Conservation (phyloP, 2,113 vertebrate species). For the Junco hyemalis region DNA sequence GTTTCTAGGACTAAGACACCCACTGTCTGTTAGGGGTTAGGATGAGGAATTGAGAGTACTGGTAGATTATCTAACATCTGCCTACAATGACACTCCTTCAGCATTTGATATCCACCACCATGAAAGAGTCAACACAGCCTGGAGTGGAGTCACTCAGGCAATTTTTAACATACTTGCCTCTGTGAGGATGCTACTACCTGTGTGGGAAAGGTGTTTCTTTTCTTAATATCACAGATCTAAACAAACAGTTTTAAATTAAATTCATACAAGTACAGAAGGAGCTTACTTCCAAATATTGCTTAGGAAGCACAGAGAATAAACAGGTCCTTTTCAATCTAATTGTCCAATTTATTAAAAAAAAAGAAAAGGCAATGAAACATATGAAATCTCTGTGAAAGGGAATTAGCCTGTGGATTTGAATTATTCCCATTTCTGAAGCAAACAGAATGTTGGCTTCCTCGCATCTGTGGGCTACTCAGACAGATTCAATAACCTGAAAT, state of each 20-base stretch:
- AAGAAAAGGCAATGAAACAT: not conserved
- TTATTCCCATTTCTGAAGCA: constrained; percentile 7
- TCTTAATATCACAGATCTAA: not conserved
- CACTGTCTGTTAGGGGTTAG: not conserved
- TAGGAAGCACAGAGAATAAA: not conserved
- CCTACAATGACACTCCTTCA: not conserved
- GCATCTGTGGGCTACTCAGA: not conserved
- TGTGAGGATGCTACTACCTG: not conserved
- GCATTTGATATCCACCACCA: not conserved
- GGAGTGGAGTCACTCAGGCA: not conserved
- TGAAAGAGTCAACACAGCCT: not conserved
- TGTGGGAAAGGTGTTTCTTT: not conserved
- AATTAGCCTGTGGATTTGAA: not conserved
- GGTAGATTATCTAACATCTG: not conserved
- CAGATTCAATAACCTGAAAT: not conserved
- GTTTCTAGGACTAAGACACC: not conserved
- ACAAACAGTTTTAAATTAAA: constrained; percentile 3
- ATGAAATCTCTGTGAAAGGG: not conserved
- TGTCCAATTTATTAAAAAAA: not conserved
- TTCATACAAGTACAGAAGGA: not conserved
- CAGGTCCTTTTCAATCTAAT: not conserved
- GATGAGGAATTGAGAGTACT: not conserved
- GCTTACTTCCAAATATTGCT: not conserved
- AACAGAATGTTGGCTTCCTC: not conserved
- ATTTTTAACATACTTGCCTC: not conserved